Conservation (phyloP, 2,113 vertebrate species). For the Gambusia affinis region DNA sequence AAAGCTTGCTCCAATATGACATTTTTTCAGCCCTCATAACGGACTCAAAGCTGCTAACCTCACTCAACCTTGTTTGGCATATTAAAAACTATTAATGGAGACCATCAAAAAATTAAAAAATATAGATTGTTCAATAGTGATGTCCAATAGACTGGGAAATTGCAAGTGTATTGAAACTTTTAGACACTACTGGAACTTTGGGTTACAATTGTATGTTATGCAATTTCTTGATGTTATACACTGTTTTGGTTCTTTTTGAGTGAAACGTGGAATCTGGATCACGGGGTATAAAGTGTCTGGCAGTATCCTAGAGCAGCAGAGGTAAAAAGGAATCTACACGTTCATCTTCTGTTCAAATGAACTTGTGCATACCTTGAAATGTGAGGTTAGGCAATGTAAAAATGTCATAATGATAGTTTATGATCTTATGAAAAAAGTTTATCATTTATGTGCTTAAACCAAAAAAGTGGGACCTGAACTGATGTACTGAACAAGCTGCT, state of each 20-base stretch:
- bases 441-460: neutral
- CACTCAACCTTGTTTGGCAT: too few species aligned
- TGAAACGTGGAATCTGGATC: slow-evolving; percentile 87
- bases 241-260: slow-evolving; percentile 86
- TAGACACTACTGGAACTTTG: slow-evolving; percentile 72
- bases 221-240: slow-evolving; percentile 84
- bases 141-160: too few species aligned
- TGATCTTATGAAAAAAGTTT: slow-evolving; percentile 15
- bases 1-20: too few species aligned
- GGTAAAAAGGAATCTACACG: neutral
- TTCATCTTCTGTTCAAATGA: neutral
- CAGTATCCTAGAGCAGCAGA: slow-evolving; percentile 72
- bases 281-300: slow-evolving; percentile 84
- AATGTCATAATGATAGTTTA: neutral
- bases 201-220: slow-evolving; percentile 93
- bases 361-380: slow-evolving; percentile 9
- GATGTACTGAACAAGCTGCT: slow-evolving; percentile 53
- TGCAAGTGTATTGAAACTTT: too few species aligned
- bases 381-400: slow-evolving; percentile 12
- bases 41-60: too few species aligned
- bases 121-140: too few species aligned
- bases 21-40: too few species aligned
- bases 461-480: slow-evolving; percentile 14
- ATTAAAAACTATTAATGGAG: too few species aligned
- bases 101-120: too few species aligned